These are phyloP conservation scores for Athripsodes cinereus DNA, from an alignment of 2,888 invertebrate species.

Conservation along the genomic window DNA sequence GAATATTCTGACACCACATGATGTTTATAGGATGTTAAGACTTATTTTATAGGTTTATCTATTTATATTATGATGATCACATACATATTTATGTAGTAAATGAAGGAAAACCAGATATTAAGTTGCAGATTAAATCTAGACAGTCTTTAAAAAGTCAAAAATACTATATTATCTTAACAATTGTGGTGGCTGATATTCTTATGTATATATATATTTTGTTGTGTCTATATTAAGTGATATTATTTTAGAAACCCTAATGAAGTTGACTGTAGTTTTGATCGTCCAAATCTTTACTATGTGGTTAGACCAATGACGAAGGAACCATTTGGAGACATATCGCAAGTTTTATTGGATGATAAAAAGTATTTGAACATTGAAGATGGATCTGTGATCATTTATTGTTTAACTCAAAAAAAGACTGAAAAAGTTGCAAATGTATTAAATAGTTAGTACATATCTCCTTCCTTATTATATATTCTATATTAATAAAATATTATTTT, in stretches of 20 bases:
- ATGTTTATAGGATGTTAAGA: no score
- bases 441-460: conserved; percentile 21
- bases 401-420: conserved; percentile 55
- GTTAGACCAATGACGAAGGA: conserved; percentile 33
- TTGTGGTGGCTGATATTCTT: no score
- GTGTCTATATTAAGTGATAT: no score
- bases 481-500: background rate
- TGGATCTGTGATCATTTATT: conserved; percentile 66
- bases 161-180: no score
- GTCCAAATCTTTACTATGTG: conserved; percentile 60
- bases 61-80: no score
- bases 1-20: no score
- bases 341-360: conserved; percentile 32
- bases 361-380: conserved; percentile 34
- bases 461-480: background rate
- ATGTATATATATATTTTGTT: no score
- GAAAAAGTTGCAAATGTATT: conserved; percentile 45
- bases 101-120: no score
- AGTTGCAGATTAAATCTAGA: no score
- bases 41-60: no score
- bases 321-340: conserved; percentile 33
- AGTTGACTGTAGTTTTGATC: conserved; percentile 57
- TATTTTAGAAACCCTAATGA: conserved; percentile 43
- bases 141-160: no score
- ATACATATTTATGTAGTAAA: no score